phyloP scores from a whole-genome alignment of 2,797 vertebrate genomes.

The Acomys russatus region DNA sequence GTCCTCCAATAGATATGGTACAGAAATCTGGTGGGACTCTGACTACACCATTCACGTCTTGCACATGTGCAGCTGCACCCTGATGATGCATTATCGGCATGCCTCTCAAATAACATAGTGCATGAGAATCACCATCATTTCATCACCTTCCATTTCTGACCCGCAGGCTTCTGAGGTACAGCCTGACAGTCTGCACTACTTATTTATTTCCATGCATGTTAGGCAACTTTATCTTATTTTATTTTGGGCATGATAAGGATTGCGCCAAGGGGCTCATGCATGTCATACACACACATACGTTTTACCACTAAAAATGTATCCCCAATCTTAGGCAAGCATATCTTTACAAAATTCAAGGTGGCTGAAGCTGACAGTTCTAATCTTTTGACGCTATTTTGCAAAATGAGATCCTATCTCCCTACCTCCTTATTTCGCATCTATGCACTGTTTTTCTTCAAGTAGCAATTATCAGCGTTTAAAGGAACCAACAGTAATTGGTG shows the following conservation, averaged over 20 bases:
- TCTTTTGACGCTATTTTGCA: background rate
- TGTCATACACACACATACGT: background rate
- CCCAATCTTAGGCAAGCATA: background rate
- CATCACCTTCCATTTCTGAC: background rate
- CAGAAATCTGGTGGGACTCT: background rate
- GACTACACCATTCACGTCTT: background rate
- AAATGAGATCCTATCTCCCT: background rate
- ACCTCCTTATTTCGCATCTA: background rate
- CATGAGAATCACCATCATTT: fast-evolving
- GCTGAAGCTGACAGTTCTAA: background rate
- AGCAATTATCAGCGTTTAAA: background rate
- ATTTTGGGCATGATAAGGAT: background rate
- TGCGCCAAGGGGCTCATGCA: background rate
- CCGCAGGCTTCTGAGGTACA: no score
- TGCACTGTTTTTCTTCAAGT: background rate
- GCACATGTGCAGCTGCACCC: background rate
- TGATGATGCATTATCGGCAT: background rate
- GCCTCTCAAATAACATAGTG: background rate
- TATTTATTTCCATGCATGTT: background rate
- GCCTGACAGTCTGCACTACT: background rate
- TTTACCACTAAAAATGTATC: background rate
- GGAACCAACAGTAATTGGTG: background rate
- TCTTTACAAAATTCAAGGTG: background rate
- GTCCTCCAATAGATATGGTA: background rate
- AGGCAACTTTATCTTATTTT: background rate